Evolutionary conservation across 2,113 vertebrate genomes (phyloP).

Genomic region (Takifugu bimaculatus): DNA sequence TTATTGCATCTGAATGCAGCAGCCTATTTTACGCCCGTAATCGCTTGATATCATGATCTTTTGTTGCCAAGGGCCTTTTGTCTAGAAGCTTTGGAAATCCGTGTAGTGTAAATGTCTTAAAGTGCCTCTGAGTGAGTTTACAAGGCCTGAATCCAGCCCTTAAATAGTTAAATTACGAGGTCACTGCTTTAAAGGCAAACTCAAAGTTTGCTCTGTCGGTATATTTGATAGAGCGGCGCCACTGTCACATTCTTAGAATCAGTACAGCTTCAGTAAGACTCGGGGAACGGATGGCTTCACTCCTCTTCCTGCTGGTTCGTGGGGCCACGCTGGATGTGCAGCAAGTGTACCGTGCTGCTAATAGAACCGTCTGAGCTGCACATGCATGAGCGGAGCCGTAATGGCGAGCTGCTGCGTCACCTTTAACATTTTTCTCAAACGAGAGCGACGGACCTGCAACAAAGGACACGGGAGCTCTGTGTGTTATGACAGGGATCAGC

Average conservation of each 20-base stretch:
- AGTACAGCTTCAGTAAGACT: slow-evolving; percentile 11
- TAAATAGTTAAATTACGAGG: not conserved
- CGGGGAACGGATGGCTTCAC: slow-evolving; percentile 22
- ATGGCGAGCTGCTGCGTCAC: slow-evolving; percentile 30
- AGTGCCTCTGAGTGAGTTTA: slow-evolving; percentile 1
- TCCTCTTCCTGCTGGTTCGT: slow-evolving; percentile 25
- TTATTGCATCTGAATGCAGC: slow-evolving; percentile 13
- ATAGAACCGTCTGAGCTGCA: slow-evolving; percentile 33
- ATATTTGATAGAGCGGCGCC: not conserved
- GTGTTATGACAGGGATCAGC: slow-evolving; percentile 7
- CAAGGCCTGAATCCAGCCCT: not conserved
- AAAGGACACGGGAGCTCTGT: not conserved
- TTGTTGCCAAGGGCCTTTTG: slow-evolving; percentile 1
- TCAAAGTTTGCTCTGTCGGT: not conserved
- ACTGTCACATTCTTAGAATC: slow-evolving; percentile 10
- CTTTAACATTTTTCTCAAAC: slow-evolving; percentile 20
- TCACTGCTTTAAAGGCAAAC: too few relatives aligned
- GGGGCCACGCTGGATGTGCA: slow-evolving; percentile 16
- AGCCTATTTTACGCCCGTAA: slow-evolving; percentile 1
- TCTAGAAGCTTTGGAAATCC: slow-evolving; percentile 1
- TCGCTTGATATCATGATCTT: slow-evolving; percentile 4
- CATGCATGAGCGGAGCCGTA: slow-evolving; percentile 19
- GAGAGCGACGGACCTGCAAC: not conserved
- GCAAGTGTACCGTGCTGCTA: slow-evolving; percentile 31
- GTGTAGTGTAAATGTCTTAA: not conserved